Evolutionary conservation across 2,797 vertebrate species (phyloP).

Genomic region (Eulemur albifrons): DNA sequence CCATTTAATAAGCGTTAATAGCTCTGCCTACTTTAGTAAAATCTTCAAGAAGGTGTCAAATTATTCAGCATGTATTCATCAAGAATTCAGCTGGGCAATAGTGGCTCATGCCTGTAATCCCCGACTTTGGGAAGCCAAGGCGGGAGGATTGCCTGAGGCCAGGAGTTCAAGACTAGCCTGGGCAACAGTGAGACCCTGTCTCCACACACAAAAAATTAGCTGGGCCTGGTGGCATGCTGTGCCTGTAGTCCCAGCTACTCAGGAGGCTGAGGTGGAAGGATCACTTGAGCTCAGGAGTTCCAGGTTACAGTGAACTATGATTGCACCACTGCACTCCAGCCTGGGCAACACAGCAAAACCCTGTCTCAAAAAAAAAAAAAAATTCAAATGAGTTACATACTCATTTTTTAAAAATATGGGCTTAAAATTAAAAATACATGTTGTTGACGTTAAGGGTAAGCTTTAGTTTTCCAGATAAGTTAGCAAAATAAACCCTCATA

Average conservation of each 20-base stretch:
- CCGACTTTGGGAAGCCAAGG: background rate
- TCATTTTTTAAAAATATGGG: background rate
- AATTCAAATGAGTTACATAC: background rate
- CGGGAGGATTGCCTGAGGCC: background rate
- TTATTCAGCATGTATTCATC: background rate
- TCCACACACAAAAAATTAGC: background rate
- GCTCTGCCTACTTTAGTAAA: background rate
- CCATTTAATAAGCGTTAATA: background rate
- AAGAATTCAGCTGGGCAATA: background rate
- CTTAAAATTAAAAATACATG: background rate
- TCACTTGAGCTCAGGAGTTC: background rate
- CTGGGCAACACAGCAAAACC: background rate
- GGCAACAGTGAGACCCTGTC: background rate
- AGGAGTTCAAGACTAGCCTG: background rate
- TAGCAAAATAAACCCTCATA: background rate
- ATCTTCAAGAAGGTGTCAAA: background rate
- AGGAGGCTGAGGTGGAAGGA: background rate
- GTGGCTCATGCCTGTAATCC: background rate
- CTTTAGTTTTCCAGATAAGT: conserved; percentile 1
- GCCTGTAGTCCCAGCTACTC: background rate
- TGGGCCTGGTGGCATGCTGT: too few relatives aligned
- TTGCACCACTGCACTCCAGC: background rate
- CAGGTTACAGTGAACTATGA: background rate
- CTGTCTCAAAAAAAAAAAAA: background rate
- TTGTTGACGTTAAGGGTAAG: background rate